phyloP scores from a whole-genome alignment of 2,113 vertebrate species.

The Eleginops maclovinus region DNA sequence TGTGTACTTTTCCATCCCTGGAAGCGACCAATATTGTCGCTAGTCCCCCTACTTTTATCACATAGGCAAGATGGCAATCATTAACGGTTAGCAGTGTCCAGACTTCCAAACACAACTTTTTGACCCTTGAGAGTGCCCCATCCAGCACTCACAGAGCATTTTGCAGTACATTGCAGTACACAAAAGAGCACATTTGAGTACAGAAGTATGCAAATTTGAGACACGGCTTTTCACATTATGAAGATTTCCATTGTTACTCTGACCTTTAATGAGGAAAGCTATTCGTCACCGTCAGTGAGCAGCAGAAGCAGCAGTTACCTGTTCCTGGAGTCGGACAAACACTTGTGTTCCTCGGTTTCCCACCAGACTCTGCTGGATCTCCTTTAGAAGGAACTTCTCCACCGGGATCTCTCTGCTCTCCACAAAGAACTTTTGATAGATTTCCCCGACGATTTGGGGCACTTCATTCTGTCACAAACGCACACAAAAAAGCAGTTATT shows the following conservation, averaged over 20 bases:
- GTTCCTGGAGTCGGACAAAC: constrained; percentile 92
- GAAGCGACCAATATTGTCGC: too few relatives aligned
- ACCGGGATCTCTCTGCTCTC: constrained; percentile 95
- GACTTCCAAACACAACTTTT: too few relatives aligned
- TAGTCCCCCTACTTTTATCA: too few relatives aligned
- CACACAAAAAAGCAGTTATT: neutral
- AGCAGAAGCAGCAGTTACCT: constrained; percentile 75
- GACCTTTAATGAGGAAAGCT: neutral
- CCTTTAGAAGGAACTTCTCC: constrained; percentile 96
- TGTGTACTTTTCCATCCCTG: too few relatives aligned
- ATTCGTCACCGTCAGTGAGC: neutral
- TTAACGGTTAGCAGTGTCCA: too few relatives aligned
- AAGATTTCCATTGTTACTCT: neutral
- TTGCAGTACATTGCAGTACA: too few relatives aligned
- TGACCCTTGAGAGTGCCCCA: too few relatives aligned
- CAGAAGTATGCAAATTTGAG: too few relatives aligned
- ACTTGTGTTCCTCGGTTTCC: constrained; percentile 97
- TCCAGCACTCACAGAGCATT: too few relatives aligned
- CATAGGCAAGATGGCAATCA: too few relatives aligned
- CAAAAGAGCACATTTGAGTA: too few relatives aligned
- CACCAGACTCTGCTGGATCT: constrained; percentile 97
- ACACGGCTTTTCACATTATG: too few relatives aligned
- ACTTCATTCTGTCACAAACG: constrained; percentile 89
- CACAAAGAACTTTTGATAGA: constrained; percentile 99
- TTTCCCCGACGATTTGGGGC: constrained; percentile 96